Conservation (phyloP, 64 coral and sea anemone genomes). For the Trachythela sp. region DNA sequence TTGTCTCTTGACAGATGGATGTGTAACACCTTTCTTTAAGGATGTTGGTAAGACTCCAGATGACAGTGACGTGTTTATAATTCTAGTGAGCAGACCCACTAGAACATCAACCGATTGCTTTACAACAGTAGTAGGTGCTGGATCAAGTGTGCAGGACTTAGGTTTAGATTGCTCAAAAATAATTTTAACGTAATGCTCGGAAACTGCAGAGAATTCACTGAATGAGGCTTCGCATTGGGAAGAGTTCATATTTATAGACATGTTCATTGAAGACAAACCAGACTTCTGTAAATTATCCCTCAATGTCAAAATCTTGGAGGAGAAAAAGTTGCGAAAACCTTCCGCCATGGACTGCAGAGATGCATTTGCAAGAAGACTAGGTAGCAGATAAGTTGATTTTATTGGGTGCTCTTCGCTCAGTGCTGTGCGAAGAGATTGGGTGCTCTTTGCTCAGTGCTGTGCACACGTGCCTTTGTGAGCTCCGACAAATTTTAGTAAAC, state of each 20-base stretch:
- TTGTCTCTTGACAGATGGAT: neutral
- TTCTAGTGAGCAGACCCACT: no score
- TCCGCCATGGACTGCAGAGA: no score
- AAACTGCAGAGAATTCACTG: conserved; percentile 20
- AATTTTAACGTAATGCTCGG: neutral
- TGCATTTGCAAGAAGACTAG: no score
- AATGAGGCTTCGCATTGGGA: neutral
- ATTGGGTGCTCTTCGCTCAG: no score
- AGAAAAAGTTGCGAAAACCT: conserved; percentile 18
- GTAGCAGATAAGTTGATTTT: no score
- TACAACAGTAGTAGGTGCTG: neutral
- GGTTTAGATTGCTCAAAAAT: conserved; percentile 32
- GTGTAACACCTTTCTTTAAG: conserved; percentile 21
- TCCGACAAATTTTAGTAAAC: no score
- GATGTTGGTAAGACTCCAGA: no score
- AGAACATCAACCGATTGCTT: conserved; percentile 13
- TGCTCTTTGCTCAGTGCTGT: no score
- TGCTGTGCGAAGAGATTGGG: no score
- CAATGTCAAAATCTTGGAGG: conserved; percentile 23
- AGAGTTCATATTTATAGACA: conserved; percentile 19
- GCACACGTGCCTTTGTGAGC: no score
- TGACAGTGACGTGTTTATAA: no score
- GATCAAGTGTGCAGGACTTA: conserved; percentile 14
- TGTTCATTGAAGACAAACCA: conserved; percentile 8
- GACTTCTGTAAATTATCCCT: conserved; percentile 8